phyloP scores from a whole-genome alignment of 2,113 vertebrate genomes.

The Tachysurus fulvidraco region DNA sequence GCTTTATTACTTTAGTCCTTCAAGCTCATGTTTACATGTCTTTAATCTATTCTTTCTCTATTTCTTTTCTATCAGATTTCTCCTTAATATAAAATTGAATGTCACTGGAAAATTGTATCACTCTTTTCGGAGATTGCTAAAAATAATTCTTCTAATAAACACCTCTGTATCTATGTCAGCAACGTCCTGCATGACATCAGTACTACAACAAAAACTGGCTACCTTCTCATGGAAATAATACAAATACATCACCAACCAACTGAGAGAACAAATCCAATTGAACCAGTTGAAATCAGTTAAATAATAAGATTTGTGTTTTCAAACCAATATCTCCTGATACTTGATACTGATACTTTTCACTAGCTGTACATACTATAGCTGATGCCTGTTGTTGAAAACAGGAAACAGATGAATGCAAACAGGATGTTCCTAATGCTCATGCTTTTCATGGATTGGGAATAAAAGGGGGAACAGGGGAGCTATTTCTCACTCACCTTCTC shows the following conservation, averaged over 20 bases:
- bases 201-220: neutral
- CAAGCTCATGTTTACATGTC: neutral
- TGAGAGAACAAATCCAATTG: neutral
- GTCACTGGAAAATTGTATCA: neutral
- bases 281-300: neutral
- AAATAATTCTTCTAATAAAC: neutral
- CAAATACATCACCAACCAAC: neutral
- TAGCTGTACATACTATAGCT: neutral
- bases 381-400: conserved; percentile 60
- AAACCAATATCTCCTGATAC: neutral
- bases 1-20: neutral
- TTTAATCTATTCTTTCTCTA: no score
- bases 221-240: neutral
- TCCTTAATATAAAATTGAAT: neutral
- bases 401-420: conserved; percentile 68
- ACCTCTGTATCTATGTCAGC: neutral
- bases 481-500: conserved; percentile 49
- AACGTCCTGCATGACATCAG: neutral
- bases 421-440: conserved; percentile 65
- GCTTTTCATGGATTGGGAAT: conserved; percentile 50
- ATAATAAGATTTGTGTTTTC: neutral
- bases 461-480: conserved; percentile 40
- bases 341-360: neutral
- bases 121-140: neutral
- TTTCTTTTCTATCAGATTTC: neutral